A percentile compares a stretch with the other conserved stretches of the same genome.
Evolutionary conservation across 2,888 invertebrate species (phyloP).

Genomic region (Anaspis maculata): DNA sequence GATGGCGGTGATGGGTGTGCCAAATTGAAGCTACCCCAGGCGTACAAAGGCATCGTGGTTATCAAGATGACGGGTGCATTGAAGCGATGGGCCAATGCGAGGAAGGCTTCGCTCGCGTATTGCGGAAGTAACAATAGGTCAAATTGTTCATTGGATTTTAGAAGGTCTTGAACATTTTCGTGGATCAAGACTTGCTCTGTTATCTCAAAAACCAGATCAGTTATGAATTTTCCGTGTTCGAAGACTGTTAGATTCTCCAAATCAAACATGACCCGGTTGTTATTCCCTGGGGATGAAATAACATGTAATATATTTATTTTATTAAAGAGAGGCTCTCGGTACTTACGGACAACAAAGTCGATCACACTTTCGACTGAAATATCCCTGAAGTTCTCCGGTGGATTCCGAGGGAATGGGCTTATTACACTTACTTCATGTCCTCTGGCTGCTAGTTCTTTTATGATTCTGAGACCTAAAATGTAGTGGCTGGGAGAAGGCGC

Average conservation of each 20-base stretch:
- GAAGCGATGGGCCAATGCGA: conserved; percentile 33
- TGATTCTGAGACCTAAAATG: conserved; percentile 23
- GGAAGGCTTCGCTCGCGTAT: conserved; percentile 42
- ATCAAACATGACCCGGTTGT: no score
- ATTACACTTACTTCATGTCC: conserved; percentile 42
- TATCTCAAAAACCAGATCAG: conserved; percentile 32
- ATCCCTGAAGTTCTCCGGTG: conserved; percentile 39
- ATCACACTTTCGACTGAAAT: conserved; percentile 16
- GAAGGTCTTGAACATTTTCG: conserved; percentile 34
- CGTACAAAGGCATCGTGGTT: conserved; percentile 14
- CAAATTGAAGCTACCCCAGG: conserved; percentile 20
- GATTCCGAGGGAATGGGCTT: conserved; percentile 31
- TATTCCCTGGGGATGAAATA: no score
- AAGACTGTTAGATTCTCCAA: no score
- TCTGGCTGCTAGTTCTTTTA: conserved; percentile 28
- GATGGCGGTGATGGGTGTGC: conserved; percentile 24
- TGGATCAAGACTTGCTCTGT: no score
- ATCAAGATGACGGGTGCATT: conserved; percentile 24
- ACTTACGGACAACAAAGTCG: conserved; percentile 4
- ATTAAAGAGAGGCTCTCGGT: not conserved
- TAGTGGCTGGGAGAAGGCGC: conserved; percentile 26
- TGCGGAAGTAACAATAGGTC: conserved; percentile 38
- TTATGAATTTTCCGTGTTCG: conserved; percentile 18
- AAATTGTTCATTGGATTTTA: conserved; percentile 29
- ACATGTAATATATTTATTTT: no score